Evolutionary conservation across 2,113 vertebrate genomes (phyloP).

Genomic region (Aix galericulata): DNA sequence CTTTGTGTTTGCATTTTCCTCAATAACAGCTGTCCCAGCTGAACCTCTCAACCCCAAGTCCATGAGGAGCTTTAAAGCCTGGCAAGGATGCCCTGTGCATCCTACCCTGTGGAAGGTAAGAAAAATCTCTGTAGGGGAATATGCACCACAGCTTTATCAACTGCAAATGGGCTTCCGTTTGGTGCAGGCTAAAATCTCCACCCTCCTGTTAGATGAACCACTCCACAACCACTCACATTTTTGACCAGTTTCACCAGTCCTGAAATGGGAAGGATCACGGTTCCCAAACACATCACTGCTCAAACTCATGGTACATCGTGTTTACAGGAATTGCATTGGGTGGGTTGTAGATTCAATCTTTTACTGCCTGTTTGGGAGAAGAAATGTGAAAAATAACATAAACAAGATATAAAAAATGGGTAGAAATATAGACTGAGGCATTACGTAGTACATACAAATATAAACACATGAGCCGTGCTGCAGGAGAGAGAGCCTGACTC

Average conservation of each 20-base stretch:
- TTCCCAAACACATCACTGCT: not conserved
- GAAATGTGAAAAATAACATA: not conserved
- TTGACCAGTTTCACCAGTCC: constrained; percentile 49
- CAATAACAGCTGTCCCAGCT: accelerated
- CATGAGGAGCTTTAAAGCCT: not conserved
- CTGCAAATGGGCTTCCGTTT: not conserved
- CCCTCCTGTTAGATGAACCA: too few relatives aligned
- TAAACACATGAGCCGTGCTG: not conserved
- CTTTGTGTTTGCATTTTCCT: accelerated
- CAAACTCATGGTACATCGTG: not conserved
- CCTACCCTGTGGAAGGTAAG: not conserved
- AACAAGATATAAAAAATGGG: not conserved
- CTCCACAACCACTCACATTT: not conserved
- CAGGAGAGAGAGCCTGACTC: not conserved
- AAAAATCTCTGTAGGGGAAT: not conserved
- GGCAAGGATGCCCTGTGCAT: not conserved
- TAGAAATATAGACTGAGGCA: not conserved
- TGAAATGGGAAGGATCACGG: not conserved
- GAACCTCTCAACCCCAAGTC: not conserved
- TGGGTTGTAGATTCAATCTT: not conserved
- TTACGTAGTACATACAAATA: not conserved
- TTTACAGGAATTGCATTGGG: not conserved
- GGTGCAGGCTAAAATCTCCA: not conserved
- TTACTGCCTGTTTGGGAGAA: not conserved
- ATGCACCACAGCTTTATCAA: not conserved